Evolutionary conservation across 2,797 vertebrate genomes (phyloP).

Genomic region (Gorsachius magnificus): DNA sequence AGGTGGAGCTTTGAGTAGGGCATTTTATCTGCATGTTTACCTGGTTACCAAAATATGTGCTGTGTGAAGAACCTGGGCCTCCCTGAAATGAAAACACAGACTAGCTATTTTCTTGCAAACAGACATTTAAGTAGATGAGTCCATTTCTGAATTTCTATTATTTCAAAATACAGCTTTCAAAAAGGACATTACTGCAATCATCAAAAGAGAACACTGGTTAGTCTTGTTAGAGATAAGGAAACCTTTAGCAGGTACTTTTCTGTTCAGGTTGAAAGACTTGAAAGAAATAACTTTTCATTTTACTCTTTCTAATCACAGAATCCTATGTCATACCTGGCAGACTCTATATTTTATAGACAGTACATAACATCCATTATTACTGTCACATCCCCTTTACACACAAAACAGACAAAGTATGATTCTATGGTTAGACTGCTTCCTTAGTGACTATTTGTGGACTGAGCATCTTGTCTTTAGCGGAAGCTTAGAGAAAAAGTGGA

Average conservation of each 20-base stretch:
- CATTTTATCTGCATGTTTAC: slow-evolving; percentile 43
- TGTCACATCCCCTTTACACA: neutral
- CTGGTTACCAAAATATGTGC: slow-evolving; percentile 54
- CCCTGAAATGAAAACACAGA: slow-evolving; percentile 45
- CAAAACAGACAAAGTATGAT: neutral
- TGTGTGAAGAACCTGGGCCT: slow-evolving; percentile 24
- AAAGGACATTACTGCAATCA: neutral
- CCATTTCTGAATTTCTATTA: neutral
- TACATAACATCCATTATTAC: neutral
- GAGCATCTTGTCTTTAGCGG: neutral
- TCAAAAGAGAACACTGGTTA: neutral
- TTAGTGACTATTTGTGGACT: neutral
- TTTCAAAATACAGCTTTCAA: neutral
- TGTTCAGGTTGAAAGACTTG: neutral
- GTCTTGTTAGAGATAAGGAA: neutral
- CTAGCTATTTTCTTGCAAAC: neutral
- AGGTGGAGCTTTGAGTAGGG: neutral
- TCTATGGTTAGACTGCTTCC: neutral
- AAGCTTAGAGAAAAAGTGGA: neutral
- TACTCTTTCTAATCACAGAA: neutral
- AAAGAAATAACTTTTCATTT: neutral
- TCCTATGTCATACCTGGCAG: neutral
- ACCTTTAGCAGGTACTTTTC: neutral
- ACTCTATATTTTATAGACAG: neutral
- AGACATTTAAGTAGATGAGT: neutral